A percentile compares a stretch with the other conserved stretches of the same genome.
Conservation (phyloP, 1,140 invertebrate species). For the Hypothenemus hampei region DNA sequence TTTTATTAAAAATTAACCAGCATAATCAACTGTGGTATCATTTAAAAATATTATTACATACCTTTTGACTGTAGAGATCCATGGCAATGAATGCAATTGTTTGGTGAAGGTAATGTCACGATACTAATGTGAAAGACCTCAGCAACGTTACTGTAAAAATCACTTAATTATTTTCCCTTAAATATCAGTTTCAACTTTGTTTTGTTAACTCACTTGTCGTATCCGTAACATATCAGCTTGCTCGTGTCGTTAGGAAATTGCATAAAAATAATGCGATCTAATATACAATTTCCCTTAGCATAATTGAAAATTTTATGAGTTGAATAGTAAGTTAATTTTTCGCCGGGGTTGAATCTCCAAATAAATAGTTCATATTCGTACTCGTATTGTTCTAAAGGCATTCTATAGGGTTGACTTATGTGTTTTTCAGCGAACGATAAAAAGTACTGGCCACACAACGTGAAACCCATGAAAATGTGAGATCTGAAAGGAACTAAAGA, state of each 20-base stretch:
- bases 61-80: conserved; percentile 24
- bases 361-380: conserved; percentile 42
- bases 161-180: not conserved
- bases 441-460: conserved; percentile 87
- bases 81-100: conserved; percentile 42
- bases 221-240: conserved; percentile 44
- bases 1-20: no score
- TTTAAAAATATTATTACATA: no score
- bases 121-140: conserved; percentile 41
- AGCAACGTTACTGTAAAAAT: not conserved
- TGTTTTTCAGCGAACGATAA: conserved; percentile 66
- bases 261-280: conserved; percentile 42
- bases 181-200: not conserved
- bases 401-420: conserved; percentile 15
- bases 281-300: conserved; percentile 32
- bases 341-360: conserved; percentile 42
- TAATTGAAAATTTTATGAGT: conserved; percentile 44
- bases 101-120: conserved; percentile 40
- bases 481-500: conserved; percentile 42
- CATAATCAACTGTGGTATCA: no score
- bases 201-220: conserved; percentile 23
- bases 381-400: conserved; percentile 11
- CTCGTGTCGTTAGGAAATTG: conserved; percentile 43
- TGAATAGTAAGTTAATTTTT: conserved; percentile 36
- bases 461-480: conserved; percentile 90